Evolutionary conservation across 1,140 invertebrate genomes (phyloP).

Genomic region (Brachystomella parvula): DNA sequence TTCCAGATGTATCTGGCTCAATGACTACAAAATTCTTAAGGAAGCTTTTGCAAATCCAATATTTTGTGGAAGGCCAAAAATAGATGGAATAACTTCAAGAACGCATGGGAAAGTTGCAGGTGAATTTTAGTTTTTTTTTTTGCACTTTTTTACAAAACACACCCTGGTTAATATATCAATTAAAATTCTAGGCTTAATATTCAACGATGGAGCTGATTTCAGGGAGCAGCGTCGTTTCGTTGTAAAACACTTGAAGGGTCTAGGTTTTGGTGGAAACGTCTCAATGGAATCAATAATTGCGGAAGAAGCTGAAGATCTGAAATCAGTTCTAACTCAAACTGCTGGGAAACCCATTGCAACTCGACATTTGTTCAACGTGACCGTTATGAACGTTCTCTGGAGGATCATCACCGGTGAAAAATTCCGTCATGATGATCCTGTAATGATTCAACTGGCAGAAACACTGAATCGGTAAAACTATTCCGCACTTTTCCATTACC

Average conservation of each 20-base stretch:
- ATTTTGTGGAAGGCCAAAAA: constrained; percentile 27
- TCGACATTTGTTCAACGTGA: constrained; percentile 24
- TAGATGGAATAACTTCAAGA: constrained; percentile 17
- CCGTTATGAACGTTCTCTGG: constrained; percentile 28
- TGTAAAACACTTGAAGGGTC: constrained; percentile 12
- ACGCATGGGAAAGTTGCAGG: constrained; percentile 24
- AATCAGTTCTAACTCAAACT: neutral
- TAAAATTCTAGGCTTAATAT: constrained; percentile 23
- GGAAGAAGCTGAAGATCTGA: constrained; percentile 9
- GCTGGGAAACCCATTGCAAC: constrained; percentile 15
- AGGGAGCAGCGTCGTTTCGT: constrained; percentile 26
- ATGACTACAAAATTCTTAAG: constrained; percentile 20
- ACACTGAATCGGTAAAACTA: constrained; percentile 16
- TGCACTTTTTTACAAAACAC: constrained; percentile 1
- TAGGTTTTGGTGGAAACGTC: constrained; percentile 15
- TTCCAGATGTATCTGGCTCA: constrained; percentile 18
- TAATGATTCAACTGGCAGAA: constrained; percentile 13
- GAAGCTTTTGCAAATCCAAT: constrained; percentile 22
- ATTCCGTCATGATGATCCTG: constrained; percentile 15
- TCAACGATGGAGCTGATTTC: constrained; percentile 26
- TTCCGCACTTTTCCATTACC: neutral
- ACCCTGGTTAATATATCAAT: neutral
- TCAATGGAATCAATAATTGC: constrained; percentile 22
- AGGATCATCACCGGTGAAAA: constrained; percentile 24
- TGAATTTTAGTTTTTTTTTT: neutral